Percentiles rank a stretch among this genome's conserved stretches.
These are phyloP conservation scores for Dastarcus helophoroides DNA, from an alignment of 2,888 invertebrate species.

Conservation along the genomic window DNA sequence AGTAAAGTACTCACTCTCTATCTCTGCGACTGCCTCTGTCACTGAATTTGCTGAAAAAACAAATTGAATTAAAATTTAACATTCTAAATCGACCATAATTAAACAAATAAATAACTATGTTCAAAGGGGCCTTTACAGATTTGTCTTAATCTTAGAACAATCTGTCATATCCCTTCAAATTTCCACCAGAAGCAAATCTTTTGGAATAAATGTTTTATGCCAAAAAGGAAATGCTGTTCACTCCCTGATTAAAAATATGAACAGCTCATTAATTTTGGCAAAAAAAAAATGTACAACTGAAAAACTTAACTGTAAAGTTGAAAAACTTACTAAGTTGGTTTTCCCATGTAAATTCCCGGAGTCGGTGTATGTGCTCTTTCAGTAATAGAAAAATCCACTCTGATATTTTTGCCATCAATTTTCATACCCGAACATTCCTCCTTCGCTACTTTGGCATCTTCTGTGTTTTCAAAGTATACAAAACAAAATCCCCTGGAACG, in stretches of 20 bases:
- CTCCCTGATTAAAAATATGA: neutral
- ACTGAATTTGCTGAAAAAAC: conserved; percentile 25
- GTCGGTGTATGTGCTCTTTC: conserved; percentile 94
- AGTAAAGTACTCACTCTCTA: conserved; percentile 25
- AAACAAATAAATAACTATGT: conserved; percentile 2
- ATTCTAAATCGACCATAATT: too few relatives aligned
- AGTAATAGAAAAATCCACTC: conserved; percentile 94
- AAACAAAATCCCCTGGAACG: conserved; percentile 92
- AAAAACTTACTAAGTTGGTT: conserved; percentile 62
- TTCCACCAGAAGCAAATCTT: neutral
- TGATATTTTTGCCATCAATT: conserved; percentile 83
- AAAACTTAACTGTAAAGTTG: neutral
- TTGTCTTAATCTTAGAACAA: neutral
- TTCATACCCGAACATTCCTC: conserved; percentile 90
- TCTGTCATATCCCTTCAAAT: neutral
- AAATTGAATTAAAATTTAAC: conserved; percentile 2
- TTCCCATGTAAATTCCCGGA: conserved; percentile 95
- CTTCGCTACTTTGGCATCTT: conserved; percentile 88
- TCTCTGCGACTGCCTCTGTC: conserved; percentile 20
- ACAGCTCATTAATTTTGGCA: neutral
- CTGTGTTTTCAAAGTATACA: conserved; percentile 80
- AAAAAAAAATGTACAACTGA: too few relatives aligned
- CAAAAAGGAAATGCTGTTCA: neutral
- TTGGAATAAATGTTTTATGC: neutral
- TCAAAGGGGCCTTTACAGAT: conserved; percentile 8